Evolutionary conservation across 2,113 vertebrate species (phyloP), one percentile per base, ranked within the genome.

Genomic region (Eudyptes chrysolophus): DNA sequence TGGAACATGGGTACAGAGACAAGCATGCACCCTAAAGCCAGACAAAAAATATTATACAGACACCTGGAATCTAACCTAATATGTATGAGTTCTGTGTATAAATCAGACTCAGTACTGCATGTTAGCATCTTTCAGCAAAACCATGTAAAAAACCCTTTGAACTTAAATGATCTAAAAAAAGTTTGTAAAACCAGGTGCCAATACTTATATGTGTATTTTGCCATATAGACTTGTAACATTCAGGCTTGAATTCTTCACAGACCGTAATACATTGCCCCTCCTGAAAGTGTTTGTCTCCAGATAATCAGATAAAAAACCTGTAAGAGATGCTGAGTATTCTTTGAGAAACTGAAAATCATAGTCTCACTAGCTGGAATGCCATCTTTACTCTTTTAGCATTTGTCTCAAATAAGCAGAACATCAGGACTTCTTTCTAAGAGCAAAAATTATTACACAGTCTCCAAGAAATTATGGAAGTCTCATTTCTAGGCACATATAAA

Each of bases 371-470:
- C 77, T 76, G n/a, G 36, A 94, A 84, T 89, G 92, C 14, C 34
- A 58, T 79, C 42, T 90, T 94, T 74, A 46, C 48, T 76, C 51
- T 79, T 95, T 94, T 92, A 89, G 26, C 30, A 14, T 84, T 54
- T 54, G 71, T 97, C 95, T 93, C 60, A 84, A 94, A 83, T 76
- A 92, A 83, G 51, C 46, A 71, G 46, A 84, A 90, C 34, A 65
- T 54, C 7, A 77, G 64, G 64, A 75, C 54, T 46, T 76, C 66
- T 90, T 86, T 70, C 71, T 95, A 75, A 93, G 66, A 94, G 54
- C 12, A 83, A 85, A 88, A 80, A 72, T 49, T 94, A 88, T 60
- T 92, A 60, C 34, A 24, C 32, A 66, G 12, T 70, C n/a, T 79
- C 42, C 16, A 60, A 58, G 40, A 91, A 78, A 55, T 89, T 66